A percentile compares a stretch with the other conserved stretches of the same genome.
Evolutionary conservation across 2,888 invertebrate species (phyloP).

Genomic region (Drosophila greeni): DNA sequence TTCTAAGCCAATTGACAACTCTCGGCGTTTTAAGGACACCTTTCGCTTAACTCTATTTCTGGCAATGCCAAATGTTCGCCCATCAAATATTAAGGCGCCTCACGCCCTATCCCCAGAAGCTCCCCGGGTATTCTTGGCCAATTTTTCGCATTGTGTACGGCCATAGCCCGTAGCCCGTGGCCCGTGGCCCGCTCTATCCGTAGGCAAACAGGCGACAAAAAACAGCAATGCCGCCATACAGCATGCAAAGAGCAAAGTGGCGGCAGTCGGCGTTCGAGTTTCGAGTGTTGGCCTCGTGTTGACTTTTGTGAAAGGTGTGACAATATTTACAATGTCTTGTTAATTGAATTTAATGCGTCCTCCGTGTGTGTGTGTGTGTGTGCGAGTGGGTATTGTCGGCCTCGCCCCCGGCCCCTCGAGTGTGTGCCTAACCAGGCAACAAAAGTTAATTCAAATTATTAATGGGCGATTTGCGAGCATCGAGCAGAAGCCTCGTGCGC

Average conservation of each 20-base stretch:
- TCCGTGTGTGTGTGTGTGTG: not conserved
- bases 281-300: slow-evolving; percentile 49
- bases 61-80: not conserved
- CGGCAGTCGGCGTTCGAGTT: slow-evolving; percentile 29
- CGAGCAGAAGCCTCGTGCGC: slow-evolving; percentile 18
- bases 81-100: slow-evolving; percentile 5
- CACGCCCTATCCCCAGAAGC: not conserved
- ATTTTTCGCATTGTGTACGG: slow-evolving; percentile 1
- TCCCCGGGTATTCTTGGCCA: not conserved
- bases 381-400: not conserved
- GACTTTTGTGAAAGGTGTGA: slow-evolving; percentile 59
- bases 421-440: slow-evolving; percentile 18
- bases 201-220: slow-evolving; percentile 27
- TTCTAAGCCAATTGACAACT: not conserved
- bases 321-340: slow-evolving; percentile 59
- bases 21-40: not conserved
- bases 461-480: slow-evolving; percentile 47
- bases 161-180: not conserved
- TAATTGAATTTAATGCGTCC: slow-evolving; percentile 60
- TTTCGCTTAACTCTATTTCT: not conserved
- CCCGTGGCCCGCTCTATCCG: slow-evolving; percentile 1
- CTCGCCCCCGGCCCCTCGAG: not conserved
- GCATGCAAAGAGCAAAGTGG: slow-evolving; percentile 22
- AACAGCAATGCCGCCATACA: slow-evolving; percentile 5
- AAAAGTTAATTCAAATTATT: slow-evolving; percentile 48